Evolutionary conservation across 2,113 vertebrate species (phyloP).

Genomic region (Paracanthobrama guichenoti): DNA sequence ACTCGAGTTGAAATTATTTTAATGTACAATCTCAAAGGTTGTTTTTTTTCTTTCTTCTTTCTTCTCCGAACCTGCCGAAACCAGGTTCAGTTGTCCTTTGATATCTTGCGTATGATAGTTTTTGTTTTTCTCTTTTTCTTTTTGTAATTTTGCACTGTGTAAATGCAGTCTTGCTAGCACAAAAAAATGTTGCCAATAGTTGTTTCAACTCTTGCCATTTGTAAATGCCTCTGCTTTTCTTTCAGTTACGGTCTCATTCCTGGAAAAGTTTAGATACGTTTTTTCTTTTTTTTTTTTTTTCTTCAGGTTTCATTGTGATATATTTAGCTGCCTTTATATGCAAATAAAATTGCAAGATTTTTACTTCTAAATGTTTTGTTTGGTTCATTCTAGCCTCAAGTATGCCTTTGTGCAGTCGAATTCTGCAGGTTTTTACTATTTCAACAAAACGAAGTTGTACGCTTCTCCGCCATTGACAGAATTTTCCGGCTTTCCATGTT

Average conservation of each 20-base stretch:
- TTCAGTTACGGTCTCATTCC: slow-evolving; percentile 88
- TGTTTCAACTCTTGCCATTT: slow-evolving; percentile 87
- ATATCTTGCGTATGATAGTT: slow-evolving; percentile 88
- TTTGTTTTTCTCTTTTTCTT: slow-evolving; percentile 67
- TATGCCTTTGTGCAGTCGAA: neutral
- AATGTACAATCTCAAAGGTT: slow-evolving; percentile 69
- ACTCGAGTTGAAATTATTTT: slow-evolving; percentile 53
- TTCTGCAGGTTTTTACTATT: neutral
- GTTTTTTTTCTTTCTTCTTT: slow-evolving; percentile 25
- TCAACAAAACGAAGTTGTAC: neutral
- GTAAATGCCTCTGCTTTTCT: slow-evolving; percentile 83
- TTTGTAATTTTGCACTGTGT: slow-evolving; percentile 96
- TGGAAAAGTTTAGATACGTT: slow-evolving; percentile 88
- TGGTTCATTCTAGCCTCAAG: neutral
- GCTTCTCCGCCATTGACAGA: too few relatives aligned
- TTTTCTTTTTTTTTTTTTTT: slow-evolving; percentile 59
- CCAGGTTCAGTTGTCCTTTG: slow-evolving; percentile 88
- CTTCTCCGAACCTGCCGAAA: slow-evolving; percentile 76
- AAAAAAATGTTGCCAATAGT: slow-evolving; percentile 93
- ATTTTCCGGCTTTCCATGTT: too few relatives aligned
- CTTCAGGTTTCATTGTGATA: slow-evolving; percentile 98
- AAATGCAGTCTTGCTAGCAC: slow-evolving; percentile 99
- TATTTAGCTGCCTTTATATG: slow-evolving; percentile 99
- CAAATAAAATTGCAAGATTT: slow-evolving; percentile 99
- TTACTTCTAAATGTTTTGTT: slow-evolving; percentile 73